These are phyloP conservation scores for Acrossocheilus fasciatus DNA, from an alignment of 2,797 vertebrate species.

Conservation along the genomic window DNA sequence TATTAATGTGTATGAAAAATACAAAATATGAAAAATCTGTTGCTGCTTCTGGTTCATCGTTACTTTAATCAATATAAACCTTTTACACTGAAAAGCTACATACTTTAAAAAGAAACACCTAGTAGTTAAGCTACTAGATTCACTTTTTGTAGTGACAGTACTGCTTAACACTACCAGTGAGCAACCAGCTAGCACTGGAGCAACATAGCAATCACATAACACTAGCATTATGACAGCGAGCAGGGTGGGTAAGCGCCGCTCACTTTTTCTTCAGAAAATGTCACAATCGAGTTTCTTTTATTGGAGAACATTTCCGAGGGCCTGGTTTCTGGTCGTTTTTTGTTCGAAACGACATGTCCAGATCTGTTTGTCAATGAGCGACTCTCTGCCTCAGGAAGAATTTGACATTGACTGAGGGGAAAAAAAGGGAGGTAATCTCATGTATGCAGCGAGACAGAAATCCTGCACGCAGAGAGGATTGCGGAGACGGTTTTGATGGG, in stretches of 20 bases:
- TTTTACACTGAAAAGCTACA: neutral
- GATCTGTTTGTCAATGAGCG: conserved; percentile 36
- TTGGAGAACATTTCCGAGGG: neutral
- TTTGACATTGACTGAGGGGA: conserved; percentile 23
- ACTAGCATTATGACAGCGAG: neutral
- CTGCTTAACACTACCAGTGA: neutral
- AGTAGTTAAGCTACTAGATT: neutral
- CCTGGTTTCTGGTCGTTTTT: neutral
- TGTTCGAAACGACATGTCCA: conserved; percentile 34
- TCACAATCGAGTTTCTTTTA: neutral
- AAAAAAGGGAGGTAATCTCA: conserved; percentile 40
- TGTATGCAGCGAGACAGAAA: conserved; percentile 34
- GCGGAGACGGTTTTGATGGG: conserved; percentile 56
- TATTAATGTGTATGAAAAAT: no score
- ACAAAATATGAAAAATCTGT: neutral
- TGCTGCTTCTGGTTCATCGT: no score
- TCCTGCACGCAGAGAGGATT: conserved; percentile 43
- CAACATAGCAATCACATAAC: neutral
- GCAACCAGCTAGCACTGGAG: neutral
- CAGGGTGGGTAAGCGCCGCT: neutral
- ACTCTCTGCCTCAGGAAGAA: conserved; percentile 8
- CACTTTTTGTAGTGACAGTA: neutral
- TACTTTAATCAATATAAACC: no score
- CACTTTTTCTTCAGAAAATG: neutral
- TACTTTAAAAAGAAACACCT: neutral